phyloP scores from a whole-genome alignment of 2,797 vertebrate genomes.

The Lepilemur ruficaudatus region DNA sequence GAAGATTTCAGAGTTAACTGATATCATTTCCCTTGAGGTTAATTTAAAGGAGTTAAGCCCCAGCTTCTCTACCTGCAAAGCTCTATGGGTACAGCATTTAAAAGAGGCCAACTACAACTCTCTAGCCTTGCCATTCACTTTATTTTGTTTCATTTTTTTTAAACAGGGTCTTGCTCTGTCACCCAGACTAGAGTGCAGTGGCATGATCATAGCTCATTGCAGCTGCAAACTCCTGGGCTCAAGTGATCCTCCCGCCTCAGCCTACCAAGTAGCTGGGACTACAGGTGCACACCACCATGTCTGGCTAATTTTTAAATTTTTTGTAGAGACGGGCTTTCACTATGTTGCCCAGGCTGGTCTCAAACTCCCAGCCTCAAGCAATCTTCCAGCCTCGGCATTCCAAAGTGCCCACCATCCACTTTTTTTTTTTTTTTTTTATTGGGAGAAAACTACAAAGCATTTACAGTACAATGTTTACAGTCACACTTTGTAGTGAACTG shows the following conservation, averaged over 20 bases:
- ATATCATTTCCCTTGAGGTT: background rate
- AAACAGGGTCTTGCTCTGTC: background rate
- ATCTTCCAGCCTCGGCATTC: background rate
- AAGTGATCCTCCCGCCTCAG: background rate
- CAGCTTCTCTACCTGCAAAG: background rate
- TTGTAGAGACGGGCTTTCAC: background rate
- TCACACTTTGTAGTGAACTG: too few species aligned
- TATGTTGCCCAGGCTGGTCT: background rate
- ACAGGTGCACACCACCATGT: background rate
- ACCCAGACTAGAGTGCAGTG: background rate
- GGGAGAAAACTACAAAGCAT: too few species aligned
- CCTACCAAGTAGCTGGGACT: background rate
- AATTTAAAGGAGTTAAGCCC: background rate
- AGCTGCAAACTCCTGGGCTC: background rate
- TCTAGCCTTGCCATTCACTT: background rate
- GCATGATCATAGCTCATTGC: background rate
- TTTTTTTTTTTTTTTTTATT: too few species aligned
- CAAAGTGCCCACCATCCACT: background rate
- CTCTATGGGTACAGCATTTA: background rate
- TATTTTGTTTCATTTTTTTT: background rate
- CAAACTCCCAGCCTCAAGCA: background rate
- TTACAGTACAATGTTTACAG: too few species aligned
- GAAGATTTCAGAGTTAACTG: background rate
- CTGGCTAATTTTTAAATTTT: background rate
- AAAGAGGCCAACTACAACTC: background rate